Base-by-base conservation (phyloP, 2,113 vertebrate genomes). In the Nyctibius bracteatus region DNA sequence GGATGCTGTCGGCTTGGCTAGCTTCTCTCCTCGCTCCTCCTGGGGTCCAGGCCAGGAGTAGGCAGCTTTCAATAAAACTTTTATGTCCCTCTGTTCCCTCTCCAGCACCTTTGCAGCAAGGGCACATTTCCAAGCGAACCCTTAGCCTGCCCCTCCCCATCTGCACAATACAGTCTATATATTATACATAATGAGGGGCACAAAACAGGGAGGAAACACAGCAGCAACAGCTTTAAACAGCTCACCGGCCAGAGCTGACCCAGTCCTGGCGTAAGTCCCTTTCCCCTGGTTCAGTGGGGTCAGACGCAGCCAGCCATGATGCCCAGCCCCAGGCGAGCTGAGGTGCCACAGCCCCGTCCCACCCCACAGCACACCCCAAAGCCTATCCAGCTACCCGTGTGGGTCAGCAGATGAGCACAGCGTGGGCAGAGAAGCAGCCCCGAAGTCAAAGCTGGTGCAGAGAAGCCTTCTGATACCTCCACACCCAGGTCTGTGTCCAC, bases 331-430 rank as follows among this genome's bases (percentile, higher is more conserved):
- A 16, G 63, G 35, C 7, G 0, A 12, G 41, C 62, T 15, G 51
- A 54, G 85, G 35, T 15, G 30, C 10, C 58, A 8, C 28, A 10
- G 51, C 78, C 59, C 86, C 3, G 0, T 58, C 62, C 61, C 14
- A 3, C 14, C 39, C 39, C 25, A 20, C 21, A 1, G 9, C 63
- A 2, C 51, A 10, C 30, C 54, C 12, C 21, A 41, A 18, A 10
- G 8, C 28, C 68, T 7, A 6, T 4, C 55, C 84, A 35, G 0
- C 52, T 3, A 6, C 2, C 2, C 1, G 8, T 0, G 3, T 0
- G 52, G 73, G 19, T 11, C 61, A 81, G 68, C 62, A 14, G 49
- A 8, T 5, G 61, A 68, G 27, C 35, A n/a, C 19, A 6, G 12
- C 0, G 35, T 2, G 41, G 47, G 51, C 33, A 24, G 37, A 52